These are phyloP conservation scores for Brachyopa scutellaris DNA, from an alignment of 2,888 invertebrate genomes.

Conservation along the genomic window DNA sequence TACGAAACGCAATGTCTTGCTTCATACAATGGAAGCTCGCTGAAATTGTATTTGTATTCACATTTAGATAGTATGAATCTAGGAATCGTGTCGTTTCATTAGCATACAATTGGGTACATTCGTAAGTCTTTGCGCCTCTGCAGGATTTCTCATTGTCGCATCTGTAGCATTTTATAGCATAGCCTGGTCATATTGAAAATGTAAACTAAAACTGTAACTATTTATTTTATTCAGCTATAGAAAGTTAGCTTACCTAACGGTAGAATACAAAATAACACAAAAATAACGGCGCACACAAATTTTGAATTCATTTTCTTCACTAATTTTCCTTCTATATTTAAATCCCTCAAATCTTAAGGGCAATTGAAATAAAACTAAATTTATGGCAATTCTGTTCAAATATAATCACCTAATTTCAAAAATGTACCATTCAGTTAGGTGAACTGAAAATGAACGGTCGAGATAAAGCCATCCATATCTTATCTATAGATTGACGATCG, in stretches of 20 bases:
- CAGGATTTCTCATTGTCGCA: constrained; percentile 68
- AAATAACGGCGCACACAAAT: constrained; percentile 52
- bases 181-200: constrained; percentile 64
- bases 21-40: constrained; percentile 52
- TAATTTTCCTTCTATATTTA: too few species aligned
- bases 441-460: too few species aligned
- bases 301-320: constrained; percentile 71
- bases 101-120: constrained; percentile 71
- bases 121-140: constrained; percentile 63
- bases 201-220: neutral
- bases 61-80: constrained; percentile 64
- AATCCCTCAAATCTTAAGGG: too few species aligned
- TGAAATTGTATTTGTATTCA: constrained; percentile 49
- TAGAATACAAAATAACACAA: constrained; percentile 57
- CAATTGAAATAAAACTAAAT: too few species aligned
- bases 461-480: too few species aligned
- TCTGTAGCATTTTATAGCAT: constrained; percentile 66
- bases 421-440: too few species aligned
- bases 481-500: too few species aligned
- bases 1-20: constrained; percentile 69
- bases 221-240: neutral
- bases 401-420: too few species aligned
- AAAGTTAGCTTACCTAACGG: constrained; percentile 64
- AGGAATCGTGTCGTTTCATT: constrained; percentile 65
- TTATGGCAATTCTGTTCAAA: too few species aligned